A percentile compares a stretch with the other conserved stretches of the same genome.
Conservation (phyloP, 2,113 vertebrate genomes). For the Cheirogaleus medius region DNA sequence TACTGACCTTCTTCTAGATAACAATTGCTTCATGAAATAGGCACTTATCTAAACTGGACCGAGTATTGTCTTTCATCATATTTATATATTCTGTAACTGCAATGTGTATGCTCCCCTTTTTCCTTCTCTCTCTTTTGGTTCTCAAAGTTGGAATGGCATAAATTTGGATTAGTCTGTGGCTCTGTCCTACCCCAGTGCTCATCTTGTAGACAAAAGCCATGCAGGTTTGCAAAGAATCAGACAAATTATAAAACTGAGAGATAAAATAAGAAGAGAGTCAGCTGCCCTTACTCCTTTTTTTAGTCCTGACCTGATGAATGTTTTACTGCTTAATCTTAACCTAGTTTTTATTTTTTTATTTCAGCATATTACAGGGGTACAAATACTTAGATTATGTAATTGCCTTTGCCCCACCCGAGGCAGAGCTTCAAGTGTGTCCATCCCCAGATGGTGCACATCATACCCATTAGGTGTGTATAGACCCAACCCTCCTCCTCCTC, state of each 20-base stretch:
- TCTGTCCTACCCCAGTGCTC: background rate
- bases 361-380: no score
- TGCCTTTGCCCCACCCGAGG: no score
- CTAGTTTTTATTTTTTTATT: no score
- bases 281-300: background rate
- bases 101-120: background rate
- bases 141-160: background rate
- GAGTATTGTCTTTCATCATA: background rate
- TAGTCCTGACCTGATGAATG: background rate
- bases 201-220: background rate
- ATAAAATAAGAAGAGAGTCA: background rate
- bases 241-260: background rate
- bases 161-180: background rate
- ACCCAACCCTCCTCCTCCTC: no score
- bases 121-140: background rate
- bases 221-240: background rate
- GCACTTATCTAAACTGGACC: background rate
- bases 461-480: no score
- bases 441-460: no score
- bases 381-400: no score
- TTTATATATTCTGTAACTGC: background rate
- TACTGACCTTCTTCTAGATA: background rate
- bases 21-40: background rate
- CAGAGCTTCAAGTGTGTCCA: no score
- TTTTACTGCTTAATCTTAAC: background rate